Evolutionary conservation across 2,113 vertebrate species (phyloP).

Genomic region (Cottus gobio): DNA sequence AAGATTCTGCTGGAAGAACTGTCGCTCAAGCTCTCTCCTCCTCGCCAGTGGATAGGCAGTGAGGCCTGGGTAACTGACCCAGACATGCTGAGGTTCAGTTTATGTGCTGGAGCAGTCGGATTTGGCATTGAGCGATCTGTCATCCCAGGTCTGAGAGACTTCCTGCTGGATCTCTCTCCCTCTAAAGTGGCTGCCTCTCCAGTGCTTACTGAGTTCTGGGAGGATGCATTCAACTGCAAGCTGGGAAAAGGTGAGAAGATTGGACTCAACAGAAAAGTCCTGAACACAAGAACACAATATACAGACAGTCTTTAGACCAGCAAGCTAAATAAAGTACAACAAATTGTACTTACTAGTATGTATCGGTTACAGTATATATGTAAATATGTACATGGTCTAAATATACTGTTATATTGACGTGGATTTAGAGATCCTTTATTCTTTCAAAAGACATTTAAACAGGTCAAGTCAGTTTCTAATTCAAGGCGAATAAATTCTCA

Average conservation of each 20-base stretch:
- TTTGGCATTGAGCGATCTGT: slow-evolving; percentile 68
- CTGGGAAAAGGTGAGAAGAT: slow-evolving; percentile 58
- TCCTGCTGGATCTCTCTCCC: slow-evolving; percentile 67
- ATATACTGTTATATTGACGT: neutral
- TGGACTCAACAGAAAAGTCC: neutral
- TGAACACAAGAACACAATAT: neutral
- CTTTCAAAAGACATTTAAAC: neutral
- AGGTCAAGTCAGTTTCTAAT: neutral
- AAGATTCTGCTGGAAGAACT: slow-evolving; percentile 71
- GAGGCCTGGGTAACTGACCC: slow-evolving; percentile 77
- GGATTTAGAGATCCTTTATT: neutral
- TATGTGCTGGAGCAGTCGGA: slow-evolving; percentile 70
- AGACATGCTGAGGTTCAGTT: slow-evolving; percentile 54
- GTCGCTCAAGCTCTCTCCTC: slow-evolving; percentile 43
- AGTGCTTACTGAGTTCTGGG: slow-evolving; percentile 78
- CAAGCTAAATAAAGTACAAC: neutral
- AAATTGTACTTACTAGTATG: neutral
- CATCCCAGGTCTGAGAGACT: slow-evolving; percentile 78
- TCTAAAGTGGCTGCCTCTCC: slow-evolving; percentile 50
- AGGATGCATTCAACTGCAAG: slow-evolving; percentile 73
- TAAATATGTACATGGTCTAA: neutral
- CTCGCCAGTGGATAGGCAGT: slow-evolving; percentile 79
- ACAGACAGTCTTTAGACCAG: neutral
- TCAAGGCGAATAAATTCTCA: neutral
- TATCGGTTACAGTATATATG: neutral